Base-by-base conservation (phyloP, 1,140 invertebrate genomes). In the Asobara japonica region DNA sequence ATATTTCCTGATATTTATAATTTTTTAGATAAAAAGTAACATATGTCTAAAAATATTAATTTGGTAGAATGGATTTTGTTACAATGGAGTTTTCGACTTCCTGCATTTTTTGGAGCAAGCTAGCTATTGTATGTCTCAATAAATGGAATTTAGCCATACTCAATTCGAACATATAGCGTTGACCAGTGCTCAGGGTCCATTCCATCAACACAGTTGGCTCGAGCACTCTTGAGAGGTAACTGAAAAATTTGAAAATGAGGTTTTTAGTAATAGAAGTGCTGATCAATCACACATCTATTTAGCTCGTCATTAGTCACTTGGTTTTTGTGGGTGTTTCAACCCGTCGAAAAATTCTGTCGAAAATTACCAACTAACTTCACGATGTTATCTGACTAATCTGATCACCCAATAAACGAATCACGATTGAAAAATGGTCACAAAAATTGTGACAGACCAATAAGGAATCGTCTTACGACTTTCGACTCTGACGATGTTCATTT, bases 141-240 rank as follows among this genome's bases (percentile, higher is more conserved):
- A 83, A 77, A 76, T 88, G 86, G 72, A 87, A 87, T 56, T 81
- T 82, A 33, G 80, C 18, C 29, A 86, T 61, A 56, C 82, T 80
- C 31, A 88, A 62, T 81, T 87, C 84, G 77, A 87, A 88, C 51
- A 73, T 79, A 62, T 81, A 74, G 33, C 69, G 72, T 74, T 86
- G 73, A 5, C 83, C 84, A 30, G 80, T 83, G 62, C 76, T 82
- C 18, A 86, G 77, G n/a, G 74, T 85, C 83, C 85, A 86, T 75
- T 88, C 81, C 82, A 88, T 84, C 29, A 86, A 31, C 41, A 88
- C 80, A 61, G 76, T 78, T 41, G 86, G 85, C 72, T 88, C 81
- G 11, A 87, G 64, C 7, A 86, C 81, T 74, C 82, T 82, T 18
- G 82, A 84, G 18, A 86, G 73, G 29, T 76, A 71, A 71, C 87